Conservation (phyloP, 2,797 vertebrate genomes). For the Gymnopithys bicolor region DNA sequence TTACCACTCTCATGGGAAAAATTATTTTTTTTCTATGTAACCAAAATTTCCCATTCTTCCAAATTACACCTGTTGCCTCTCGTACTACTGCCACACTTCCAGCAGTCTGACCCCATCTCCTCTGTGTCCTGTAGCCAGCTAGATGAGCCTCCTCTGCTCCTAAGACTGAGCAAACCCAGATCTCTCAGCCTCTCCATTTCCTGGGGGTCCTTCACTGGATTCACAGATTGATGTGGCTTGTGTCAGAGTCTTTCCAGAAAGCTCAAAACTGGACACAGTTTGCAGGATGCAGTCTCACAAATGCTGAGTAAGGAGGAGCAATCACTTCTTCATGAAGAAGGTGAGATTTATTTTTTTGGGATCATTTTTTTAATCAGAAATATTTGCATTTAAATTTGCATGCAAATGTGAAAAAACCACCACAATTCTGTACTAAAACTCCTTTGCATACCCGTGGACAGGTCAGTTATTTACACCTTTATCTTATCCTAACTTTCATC, state of each 20-base stretch:
- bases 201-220: background rate
- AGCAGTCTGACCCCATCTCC: background rate
- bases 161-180: background rate
- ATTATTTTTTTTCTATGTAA: background rate
- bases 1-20: background rate
- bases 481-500: background rate
- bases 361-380: background rate
- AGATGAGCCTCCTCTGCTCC: background rate
- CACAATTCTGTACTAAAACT: background rate
- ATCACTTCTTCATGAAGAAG: background rate
- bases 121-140: background rate
- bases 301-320: background rate
- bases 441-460: background rate
- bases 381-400: background rate
- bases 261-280: background rate
- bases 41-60: background rate
- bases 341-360: background rate
- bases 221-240: background rate
- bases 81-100: background rate
- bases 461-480: background rate
- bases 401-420: accelerated
- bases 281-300: background rate
- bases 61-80: background rate
- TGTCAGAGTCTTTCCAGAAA: background rate
- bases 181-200: background rate